Evolutionary conservation across 2,797 vertebrate genomes (phyloP), one percentile per base, ranked within the genome.

Genomic region (Notolepis coatsorum): DNA sequence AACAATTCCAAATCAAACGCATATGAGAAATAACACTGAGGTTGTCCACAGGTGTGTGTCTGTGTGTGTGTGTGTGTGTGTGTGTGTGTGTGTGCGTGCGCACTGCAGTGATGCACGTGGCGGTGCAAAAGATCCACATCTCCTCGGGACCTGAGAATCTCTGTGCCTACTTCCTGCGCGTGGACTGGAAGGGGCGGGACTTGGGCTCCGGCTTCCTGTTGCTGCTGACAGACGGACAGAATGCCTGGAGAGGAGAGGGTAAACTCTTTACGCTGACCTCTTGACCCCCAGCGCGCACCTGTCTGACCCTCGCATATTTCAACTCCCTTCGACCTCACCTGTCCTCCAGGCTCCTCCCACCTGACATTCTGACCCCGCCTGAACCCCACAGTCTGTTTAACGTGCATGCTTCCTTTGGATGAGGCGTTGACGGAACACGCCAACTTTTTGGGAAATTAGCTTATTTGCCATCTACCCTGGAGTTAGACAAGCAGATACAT

Each of bases 201-300:
- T 80, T 97, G 39, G 90, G 79, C 3, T 82, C 77, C 5, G 97
- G 97, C 56, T 97, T 97, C 84, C 80, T 68, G 65, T 5, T 97
- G 72, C 64, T 90, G 45, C 92, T 99, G 45, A 95, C 86, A 38
- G 94, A 99, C 70, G 94, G 94, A 39, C 88, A 89, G 7, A 85
- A 80, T 18, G 96, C 93, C 0, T 99, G 97, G 97, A 91, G 75
- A 58, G 95, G 96, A 54, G 87, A 92, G 91, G 96, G 97, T 98
- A 92, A 69, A 37, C 31, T 18, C 41, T n/a, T n/a, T n/a, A 3
- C n/a, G 1, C 2, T 30, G 30, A 53, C 50, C 55, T 72, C 50
- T 4, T n/a, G n/a, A n/a, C n/a, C 39, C 28, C 1, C 60, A 1
- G 20, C 9, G 1, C 47, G 48, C 24, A 24, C 20, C 15, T 3